These are phyloP conservation scores for Spizaetus ornatus DNA, from an alignment of 2,113 vertebrate genomes.

Conservation along the genomic window DNA sequence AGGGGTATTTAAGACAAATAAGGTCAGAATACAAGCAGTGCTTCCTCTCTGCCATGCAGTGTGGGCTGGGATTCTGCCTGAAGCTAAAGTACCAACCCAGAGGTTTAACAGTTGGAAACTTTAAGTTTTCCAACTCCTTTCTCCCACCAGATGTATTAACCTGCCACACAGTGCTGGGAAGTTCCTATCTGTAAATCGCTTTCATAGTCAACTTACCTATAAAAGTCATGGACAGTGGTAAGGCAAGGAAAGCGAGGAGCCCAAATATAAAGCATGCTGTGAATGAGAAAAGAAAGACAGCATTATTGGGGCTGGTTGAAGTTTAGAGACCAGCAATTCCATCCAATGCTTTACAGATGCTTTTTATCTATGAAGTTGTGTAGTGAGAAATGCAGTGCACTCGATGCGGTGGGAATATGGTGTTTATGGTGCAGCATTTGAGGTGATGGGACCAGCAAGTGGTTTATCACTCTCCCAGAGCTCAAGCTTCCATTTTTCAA, in stretches of 20 bases:
- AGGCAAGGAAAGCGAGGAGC: conserved; percentile 58
- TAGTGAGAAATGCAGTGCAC: neutral
- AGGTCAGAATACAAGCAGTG: neutral
- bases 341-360: neutral
- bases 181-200: neutral
- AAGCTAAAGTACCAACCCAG: neutral
- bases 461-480: neutral
- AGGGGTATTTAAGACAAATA: neutral
- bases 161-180: neutral
- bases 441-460: neutral
- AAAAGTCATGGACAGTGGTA: conserved; percentile 70
- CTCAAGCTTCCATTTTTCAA: neutral
- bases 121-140: neutral
- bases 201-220: conserved; percentile 54
- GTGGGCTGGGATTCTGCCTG: neutral
- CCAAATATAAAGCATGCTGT: conserved; percentile 65
- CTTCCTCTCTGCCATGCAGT: neutral
- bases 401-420: neutral
- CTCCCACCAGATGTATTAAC: neutral
- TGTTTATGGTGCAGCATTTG: neutral
- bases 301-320: neutral
- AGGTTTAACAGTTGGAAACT: neutral
- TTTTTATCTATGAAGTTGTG: neutral
- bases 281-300: neutral
- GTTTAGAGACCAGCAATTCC: neutral